Evolutionary conservation across 2,113 vertebrate species (phyloP).

Genomic region (Nibea coibor): DNA sequence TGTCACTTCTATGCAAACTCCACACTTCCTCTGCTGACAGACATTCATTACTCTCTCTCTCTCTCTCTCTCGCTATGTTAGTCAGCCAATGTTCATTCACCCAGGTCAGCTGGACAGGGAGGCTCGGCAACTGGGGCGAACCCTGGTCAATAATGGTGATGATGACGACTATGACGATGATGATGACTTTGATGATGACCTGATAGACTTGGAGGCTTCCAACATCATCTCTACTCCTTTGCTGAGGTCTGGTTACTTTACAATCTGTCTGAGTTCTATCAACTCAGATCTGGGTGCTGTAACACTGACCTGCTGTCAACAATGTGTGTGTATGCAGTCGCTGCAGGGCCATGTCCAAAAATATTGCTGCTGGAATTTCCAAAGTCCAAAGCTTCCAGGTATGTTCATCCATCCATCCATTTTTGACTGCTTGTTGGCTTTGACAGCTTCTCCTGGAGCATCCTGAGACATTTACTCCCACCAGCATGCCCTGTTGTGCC

Average conservation of each 20-base stretch:
- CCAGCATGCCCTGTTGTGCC: not conserved
- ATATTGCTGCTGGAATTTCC: constrained; percentile 78
- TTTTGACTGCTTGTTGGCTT: not conserved
- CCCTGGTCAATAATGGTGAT: constrained; percentile 82
- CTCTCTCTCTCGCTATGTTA: constrained; percentile 6
- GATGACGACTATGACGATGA: constrained; percentile 86
- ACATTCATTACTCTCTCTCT: not conserved
- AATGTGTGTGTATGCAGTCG: constrained; percentile 78
- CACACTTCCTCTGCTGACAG: too few species aligned
- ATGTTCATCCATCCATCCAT: not conserved
- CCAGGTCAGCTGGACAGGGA: constrained; percentile 81
- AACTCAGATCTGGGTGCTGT: not conserved
- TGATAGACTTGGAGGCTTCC: constrained; percentile 84
- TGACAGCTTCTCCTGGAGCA: not conserved
- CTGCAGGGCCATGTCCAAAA: constrained; percentile 75
- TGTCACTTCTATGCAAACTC: not conserved
- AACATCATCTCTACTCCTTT: constrained; percentile 88
- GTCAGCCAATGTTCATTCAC: constrained; percentile 27
- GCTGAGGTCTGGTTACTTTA: constrained; percentile 83
- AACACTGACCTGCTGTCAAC: constrained; percentile 7
- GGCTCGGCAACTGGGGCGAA: constrained; percentile 83
- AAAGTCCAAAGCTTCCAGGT: constrained; percentile 91
- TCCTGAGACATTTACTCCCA: not conserved
- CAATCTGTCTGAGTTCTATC: not conserved
- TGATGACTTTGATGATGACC: constrained; percentile 87